Conservation (phyloP, 2,888 invertebrate genomes). For the Caenorhabditis parvicauda region DNA sequence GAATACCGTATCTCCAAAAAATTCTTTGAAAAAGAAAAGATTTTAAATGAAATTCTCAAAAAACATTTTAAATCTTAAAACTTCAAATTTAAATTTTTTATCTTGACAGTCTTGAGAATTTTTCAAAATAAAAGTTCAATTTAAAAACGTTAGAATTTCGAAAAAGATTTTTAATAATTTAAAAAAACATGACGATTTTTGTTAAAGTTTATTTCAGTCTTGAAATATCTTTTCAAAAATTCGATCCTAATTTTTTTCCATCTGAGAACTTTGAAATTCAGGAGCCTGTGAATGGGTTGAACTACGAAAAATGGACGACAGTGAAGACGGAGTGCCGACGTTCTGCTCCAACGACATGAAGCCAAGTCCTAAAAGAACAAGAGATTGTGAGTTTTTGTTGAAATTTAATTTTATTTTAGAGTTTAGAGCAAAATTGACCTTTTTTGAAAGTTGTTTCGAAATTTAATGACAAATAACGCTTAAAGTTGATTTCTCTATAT, state of each 20-base stretch:
- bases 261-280: no score
- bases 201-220: no score
- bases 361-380: slow-evolving; percentile 52
- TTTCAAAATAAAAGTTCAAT: no score
- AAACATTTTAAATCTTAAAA: no score
- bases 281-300: slow-evolving; percentile 52
- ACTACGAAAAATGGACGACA: slow-evolving; percentile 48
- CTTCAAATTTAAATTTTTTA: no score
- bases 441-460: neutral
- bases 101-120: no score
- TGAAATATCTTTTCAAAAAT: no score
- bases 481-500: neutral
- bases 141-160: no score
- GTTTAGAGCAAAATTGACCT: neutral
- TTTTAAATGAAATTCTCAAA: neutral
- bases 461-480: neutral
- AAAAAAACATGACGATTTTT: no score
- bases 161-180: no score
- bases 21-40: slow-evolving; percentile 1
- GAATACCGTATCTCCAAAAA: slow-evolving; percentile 5
- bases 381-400: slow-evolving; percentile 49
- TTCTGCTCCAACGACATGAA: slow-evolving; percentile 53
- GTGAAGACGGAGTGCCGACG: slow-evolving; percentile 53
- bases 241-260: no score
- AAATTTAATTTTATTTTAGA: neutral